Evolutionary conservation across 2,797 vertebrate genomes (phyloP), one percentile per base, ranked within the genome.

Genomic region (Anolis apletophallus): DNA sequence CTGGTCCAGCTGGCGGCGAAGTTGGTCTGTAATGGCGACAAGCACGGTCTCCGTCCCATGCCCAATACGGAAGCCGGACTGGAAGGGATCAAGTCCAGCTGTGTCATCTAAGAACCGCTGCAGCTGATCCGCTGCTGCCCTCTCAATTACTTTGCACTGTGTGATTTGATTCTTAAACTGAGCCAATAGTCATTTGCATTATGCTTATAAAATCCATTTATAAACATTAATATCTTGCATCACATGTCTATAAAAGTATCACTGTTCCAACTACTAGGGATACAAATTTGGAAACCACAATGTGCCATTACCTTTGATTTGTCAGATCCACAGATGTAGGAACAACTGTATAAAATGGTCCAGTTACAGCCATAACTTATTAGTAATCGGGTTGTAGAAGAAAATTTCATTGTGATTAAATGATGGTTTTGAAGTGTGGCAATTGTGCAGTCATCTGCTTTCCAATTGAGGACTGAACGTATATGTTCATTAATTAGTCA

Each of bases 291-390:
- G 32, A 78, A 78, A n/a, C 21, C 36, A 71, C 36, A 55, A 68
- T 46, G 3, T 36, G 32, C 12, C 10, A n/a, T 67, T 68, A 77
- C 19, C 14, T 80, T 61, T 73, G 29, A 34, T 80, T 29, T 80
- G 36, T 26, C 32, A 26, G 5, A 36, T 36, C 9, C 40, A 73
- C 11, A 32, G 59, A 29, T 52, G 14, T 3, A 72, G 50, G 79
- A 85, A 80, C 0, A 0, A 11, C 85, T 40, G 14, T 87, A 77
- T 86, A 29, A 87, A 80, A 73, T 83, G 29, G 9, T 46, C 26
- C 26, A 34, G 32, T 87, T 91, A 83, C 67, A 91, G 68, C 26
- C 77, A 7, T 29, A 85, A 69, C 57, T 23, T 34, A 73, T 10
- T 68, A 77, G 26, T 85, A 86, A 36, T 11, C 67, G 8, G 17